Evolutionary conservation across 2,113 vertebrate species (phyloP), one percentile per base, ranked within the genome.

Genomic region (Callaeas wilsoni): DNA sequence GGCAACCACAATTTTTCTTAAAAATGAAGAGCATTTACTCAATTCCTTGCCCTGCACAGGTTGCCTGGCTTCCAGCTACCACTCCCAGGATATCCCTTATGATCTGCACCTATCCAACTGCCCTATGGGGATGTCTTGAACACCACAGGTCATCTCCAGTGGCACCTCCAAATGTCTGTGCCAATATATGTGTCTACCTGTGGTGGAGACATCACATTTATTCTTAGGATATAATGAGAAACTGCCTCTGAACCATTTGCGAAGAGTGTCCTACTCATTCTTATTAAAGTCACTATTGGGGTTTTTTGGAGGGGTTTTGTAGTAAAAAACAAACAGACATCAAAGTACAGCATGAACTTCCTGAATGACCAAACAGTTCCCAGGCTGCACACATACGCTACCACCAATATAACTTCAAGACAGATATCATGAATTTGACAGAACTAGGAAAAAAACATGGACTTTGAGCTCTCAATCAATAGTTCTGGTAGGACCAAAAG

Each of bases 221-320:
- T 4, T 84, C 6, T n/a, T 5, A 59, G n/a, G 35, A 35, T 37
- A 57, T 23, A 42, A 59, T 21, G 27, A 76, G 30, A 37, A 91
- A 63, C 9, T 87, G 20, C 12, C 23, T 76, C 20, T 46, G 33
- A 83, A 69, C 5, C 20, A 39, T 74, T 90, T 27, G 56, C 62
- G 20, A 52, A 64, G 26, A 5, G 0, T 25, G 7, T 35, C 55
- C 35, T 80, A 62, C 26, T 46, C 16, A 39, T 27, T 83, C 19
- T 14, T 77, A 16, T 30, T 57, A 56, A 83, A 86, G 56, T 27
- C 14, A n/a, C 6, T 53, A 35, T 7, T 19, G 21, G 21, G 9
- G 26, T 21, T 84, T 62, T 26, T 21, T 6, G 1, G 5, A 13
- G 1, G 5, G 11, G 1, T 14, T 29, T 15, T n/a, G 13, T 13